phyloP scores from a whole-genome alignment of 2,113 vertebrate genomes.

The Aegithalos caudatus region DNA sequence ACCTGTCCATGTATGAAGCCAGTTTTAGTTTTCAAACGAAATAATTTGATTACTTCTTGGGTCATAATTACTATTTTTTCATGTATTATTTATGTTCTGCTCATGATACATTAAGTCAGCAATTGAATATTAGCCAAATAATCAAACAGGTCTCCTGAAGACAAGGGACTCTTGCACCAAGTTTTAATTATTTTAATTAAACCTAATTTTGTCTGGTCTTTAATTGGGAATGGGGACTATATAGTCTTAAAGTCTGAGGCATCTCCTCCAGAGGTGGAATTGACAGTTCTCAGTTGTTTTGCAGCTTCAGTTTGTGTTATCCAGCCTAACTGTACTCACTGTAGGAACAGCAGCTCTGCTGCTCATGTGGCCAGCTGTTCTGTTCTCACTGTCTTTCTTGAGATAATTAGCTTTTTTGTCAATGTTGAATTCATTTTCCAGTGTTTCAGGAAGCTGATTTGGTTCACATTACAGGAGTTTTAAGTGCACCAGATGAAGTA shows the following conservation, averaged over 20 bases:
- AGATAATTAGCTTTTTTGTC: not conserved
- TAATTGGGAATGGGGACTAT: not conserved
- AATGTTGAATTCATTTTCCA: not conserved
- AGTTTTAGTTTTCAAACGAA: not conserved
- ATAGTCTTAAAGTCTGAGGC: not conserved
- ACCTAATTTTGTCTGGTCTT: not conserved
- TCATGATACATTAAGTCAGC: not conserved
- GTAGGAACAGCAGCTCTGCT: not conserved
- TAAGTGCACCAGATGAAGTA: not conserved
- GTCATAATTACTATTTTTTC: not conserved
- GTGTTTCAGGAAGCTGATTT: not conserved
- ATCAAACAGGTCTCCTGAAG: not conserved
- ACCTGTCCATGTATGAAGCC: not conserved
- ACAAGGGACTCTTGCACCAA: not conserved
- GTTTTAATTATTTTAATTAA: not conserved
- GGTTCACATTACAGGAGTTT: not conserved
- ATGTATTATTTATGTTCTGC: not conserved
- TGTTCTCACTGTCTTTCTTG: not conserved
- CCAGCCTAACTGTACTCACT: not conserved
- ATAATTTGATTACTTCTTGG: not conserved
- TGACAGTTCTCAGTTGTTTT: not conserved
- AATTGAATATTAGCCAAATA: not conserved
- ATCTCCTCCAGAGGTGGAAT: not conserved
- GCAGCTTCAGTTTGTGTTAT: not conserved
- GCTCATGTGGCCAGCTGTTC: not conserved